These are phyloP conservation scores for Drosophila mayri DNA, from an alignment of 1,140 invertebrate genomes.

Conservation along the genomic window DNA sequence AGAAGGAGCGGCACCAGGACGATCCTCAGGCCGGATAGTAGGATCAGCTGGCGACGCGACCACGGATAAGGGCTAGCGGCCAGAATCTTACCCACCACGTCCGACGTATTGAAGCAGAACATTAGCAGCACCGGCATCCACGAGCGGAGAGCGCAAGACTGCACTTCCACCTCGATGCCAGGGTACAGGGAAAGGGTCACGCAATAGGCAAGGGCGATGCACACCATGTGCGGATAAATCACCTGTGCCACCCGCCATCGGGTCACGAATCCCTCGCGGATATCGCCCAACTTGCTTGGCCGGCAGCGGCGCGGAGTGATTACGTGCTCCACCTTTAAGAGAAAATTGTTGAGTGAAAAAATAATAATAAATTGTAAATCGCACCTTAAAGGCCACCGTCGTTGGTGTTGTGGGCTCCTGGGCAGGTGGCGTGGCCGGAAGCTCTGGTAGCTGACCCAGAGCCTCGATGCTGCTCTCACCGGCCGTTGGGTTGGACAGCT, in stretches of 20 bases:
- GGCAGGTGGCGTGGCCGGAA: constrained; percentile 73
- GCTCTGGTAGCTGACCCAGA: constrained; percentile 76
- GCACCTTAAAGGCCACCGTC: constrained; percentile 87
- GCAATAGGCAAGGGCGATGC: constrained; percentile 94
- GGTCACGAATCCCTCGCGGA: constrained; percentile 87
- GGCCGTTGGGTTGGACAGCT: constrained; percentile 88
- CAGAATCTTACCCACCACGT: constrained; percentile 94
- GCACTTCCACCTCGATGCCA: constrained; percentile 94
- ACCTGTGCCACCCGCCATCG: constrained; percentile 91
- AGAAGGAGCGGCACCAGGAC: constrained; percentile 92
- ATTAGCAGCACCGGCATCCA: constrained; percentile 97
- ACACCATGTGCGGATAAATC: constrained; percentile 95
- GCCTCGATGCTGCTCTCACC: constrained; percentile 85
- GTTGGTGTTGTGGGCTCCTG: constrained; percentile 78
- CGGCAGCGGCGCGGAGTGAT: constrained; percentile 88
- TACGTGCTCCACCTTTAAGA: constrained; percentile 89
- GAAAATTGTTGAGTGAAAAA: background rate
- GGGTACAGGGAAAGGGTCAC: constrained; percentile 95
- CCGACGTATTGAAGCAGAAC: constrained; percentile 94
- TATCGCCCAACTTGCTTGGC: constrained; percentile 82
- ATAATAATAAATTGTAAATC: background rate
- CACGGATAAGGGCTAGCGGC: constrained; percentile 92
- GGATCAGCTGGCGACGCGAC: constrained; percentile 90
- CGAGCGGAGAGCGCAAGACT: constrained; percentile 91
- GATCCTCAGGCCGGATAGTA: constrained; percentile 89